phyloP scores from a whole-genome alignment of 1,140 invertebrate genomes.

The Macrobrachium nipponense region DNA sequence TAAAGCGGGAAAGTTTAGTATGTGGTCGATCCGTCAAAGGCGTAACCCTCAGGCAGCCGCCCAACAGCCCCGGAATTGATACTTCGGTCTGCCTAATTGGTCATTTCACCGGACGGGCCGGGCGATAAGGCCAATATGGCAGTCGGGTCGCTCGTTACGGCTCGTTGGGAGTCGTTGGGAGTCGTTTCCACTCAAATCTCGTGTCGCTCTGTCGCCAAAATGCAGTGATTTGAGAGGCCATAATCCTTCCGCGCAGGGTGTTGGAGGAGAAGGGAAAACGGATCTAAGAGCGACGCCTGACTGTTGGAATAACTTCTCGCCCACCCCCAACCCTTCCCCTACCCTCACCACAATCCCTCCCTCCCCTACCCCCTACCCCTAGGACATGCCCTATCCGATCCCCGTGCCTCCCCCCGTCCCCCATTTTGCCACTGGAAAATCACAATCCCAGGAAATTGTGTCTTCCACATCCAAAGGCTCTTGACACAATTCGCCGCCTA shows the following conservation, averaged over 20 bases:
- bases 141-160: slow-evolving; percentile 46
- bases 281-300: neutral
- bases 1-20: slow-evolving; percentile 57
- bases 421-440: neutral
- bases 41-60: slow-evolving; percentile 46
- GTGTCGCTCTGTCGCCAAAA: slow-evolving; percentile 53
- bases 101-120: slow-evolving; percentile 56
- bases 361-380: neutral
- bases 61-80: slow-evolving; percentile 51
- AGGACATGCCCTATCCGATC: neutral
- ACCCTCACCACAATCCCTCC: too few relatives aligned
- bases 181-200: slow-evolving; percentile 61
- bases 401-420: neutral
- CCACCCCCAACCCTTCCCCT: too few relatives aligned
- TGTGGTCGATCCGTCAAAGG: slow-evolving; percentile 46
- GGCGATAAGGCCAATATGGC: slow-evolving; percentile 59
- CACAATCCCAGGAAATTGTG: slow-evolving; percentile 44
- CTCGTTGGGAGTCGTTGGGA: slow-evolving; percentile 58
- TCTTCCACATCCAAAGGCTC: slow-evolving; percentile 14
- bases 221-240: slow-evolving; percentile 60
- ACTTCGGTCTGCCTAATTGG: slow-evolving; percentile 56
- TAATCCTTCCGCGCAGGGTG: slow-evolving; percentile 47
- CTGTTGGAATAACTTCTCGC: too few relatives aligned
- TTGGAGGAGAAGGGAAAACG: slow-evolving; percentile 18
- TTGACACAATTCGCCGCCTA: slow-evolving; percentile 45